Evolutionary conservation across 2,888 invertebrate genomes (phyloP).

Genomic region (Uloborus plumipes): DNA sequence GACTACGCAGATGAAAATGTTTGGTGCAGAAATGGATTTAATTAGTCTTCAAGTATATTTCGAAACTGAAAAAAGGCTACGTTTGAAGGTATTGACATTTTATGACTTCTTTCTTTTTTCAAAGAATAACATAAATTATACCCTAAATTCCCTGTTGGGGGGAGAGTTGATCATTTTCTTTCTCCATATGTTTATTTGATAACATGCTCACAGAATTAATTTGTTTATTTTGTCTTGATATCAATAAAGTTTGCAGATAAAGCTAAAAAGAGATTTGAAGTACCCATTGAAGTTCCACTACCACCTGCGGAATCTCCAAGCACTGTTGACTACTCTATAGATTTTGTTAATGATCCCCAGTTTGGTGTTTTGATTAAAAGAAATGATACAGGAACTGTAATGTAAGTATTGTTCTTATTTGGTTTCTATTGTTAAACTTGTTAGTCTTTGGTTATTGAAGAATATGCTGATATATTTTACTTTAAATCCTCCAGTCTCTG

Average conservation of each 20-base stretch:
- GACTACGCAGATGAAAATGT: constrained; percentile 49
- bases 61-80: constrained; percentile 77
- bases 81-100: constrained; percentile 77
- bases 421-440: neutral
- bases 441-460: no score
- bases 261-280: constrained; percentile 63
- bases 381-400: constrained; percentile 63
- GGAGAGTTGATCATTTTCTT: no score
- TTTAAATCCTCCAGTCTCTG: no score
- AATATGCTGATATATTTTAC: no score
- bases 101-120: no score
- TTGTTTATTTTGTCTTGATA: neutral
- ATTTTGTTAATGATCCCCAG: constrained; percentile 64
- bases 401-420: constrained; percentile 59
- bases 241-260: constrained; percentile 64
- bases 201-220: neutral
- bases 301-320: constrained; percentile 57
- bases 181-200: neutral
- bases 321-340: constrained; percentile 66
- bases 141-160: no score
- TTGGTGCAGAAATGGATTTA: constrained; percentile 52
- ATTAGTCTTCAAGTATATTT: constrained; percentile 71
- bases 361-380: constrained; percentile 68
- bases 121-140: no score
- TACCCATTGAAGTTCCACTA: constrained; percentile 59